Evolutionary conservation across 2,797 vertebrate species (phyloP).

Genomic region (Lycodopsis pacificus): DNA sequence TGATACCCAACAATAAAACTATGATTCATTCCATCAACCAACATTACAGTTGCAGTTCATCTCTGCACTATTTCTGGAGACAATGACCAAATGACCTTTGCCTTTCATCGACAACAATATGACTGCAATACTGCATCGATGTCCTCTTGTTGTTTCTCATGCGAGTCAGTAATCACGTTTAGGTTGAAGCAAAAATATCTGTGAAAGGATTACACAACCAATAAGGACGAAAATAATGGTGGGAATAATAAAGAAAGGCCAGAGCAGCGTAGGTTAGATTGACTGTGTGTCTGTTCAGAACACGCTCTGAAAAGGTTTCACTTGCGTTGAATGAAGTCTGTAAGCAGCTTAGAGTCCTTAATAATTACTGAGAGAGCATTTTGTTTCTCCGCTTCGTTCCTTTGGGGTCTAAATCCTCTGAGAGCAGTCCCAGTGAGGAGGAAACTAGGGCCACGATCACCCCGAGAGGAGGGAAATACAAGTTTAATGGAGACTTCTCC

Average conservation of each 20-base stretch:
- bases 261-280: conserved; percentile 63
- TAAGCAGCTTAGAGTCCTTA: conserved; percentile 84
- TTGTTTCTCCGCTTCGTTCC: conserved; percentile 70
- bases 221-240: conserved; percentile 38
- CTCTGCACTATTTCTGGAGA: not conserved
- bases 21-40: not conserved
- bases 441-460: conserved; percentile 61
- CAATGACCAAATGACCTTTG: conserved; percentile 3
- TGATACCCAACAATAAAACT: not conserved
- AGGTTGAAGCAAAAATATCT: conserved; percentile 60
- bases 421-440: conserved; percentile 59
- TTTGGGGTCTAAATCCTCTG: conserved; percentile 66
- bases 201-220: conserved; percentile 63
- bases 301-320: conserved; percentile 79
- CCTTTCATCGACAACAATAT: conserved; percentile 30
- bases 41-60: not conserved
- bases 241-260: conserved; percentile 52
- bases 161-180: conserved; percentile 61
- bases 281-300: conserved; percentile 77
- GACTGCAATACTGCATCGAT: conserved; percentile 11
- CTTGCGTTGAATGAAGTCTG: conserved; percentile 79
- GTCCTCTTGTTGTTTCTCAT: conserved; percentile 55
- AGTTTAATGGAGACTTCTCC: conserved; percentile 75
- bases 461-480: conserved; percentile 66
- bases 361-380: conserved; percentile 81